phyloP scores from a whole-genome alignment of 2,888 invertebrate genomes.

The Petrophora chlorosata region DNA sequence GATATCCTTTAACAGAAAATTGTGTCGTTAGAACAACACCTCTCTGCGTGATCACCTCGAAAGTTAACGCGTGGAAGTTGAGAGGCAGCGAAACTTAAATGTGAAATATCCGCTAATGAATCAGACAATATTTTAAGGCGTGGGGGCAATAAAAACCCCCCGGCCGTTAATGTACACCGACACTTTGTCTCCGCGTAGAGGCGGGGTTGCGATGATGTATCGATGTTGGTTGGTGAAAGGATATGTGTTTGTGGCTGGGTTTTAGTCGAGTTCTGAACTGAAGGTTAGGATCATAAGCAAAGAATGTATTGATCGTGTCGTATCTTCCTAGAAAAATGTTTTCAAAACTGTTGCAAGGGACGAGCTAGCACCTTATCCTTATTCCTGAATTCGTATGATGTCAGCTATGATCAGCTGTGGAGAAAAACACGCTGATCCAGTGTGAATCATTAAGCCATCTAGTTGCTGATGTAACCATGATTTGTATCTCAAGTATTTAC shows the following conservation, averaged over 20 bases:
- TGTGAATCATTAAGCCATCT: too few species aligned
- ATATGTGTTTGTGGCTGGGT: slow-evolving; percentile 4
- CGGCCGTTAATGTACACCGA: slow-evolving; percentile 77
- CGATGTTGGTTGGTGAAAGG: slow-evolving; percentile 59
- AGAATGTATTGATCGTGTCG: too few species aligned
- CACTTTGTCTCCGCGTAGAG: slow-evolving; percentile 76
- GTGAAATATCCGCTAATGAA: slow-evolving; percentile 83
- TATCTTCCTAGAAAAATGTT: too few species aligned
- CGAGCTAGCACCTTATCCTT: too few species aligned
- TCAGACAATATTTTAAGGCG: slow-evolving; percentile 84
- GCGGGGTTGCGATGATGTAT: slow-evolving; percentile 75
- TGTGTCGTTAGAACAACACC: slow-evolving; percentile 71
- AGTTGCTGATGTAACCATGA: too few species aligned
- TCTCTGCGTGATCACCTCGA: slow-evolving; percentile 69
- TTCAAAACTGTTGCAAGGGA: too few species aligned
- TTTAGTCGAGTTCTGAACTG: too few species aligned
- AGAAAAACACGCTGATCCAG: too few species aligned
- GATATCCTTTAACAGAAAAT: slow-evolving; percentile 82
- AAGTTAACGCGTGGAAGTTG: slow-evolving; percentile 56
- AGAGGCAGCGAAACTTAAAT: slow-evolving; percentile 76
- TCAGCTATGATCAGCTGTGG: too few species aligned
- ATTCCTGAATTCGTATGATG: too few species aligned
- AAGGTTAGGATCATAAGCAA: too few species aligned
- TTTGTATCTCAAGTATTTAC: too few species aligned
- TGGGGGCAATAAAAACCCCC: slow-evolving; percentile 80